Evolutionary conservation across 2,113 vertebrate species (phyloP).

Genomic region (Recurvirostra avosetta): DNA sequence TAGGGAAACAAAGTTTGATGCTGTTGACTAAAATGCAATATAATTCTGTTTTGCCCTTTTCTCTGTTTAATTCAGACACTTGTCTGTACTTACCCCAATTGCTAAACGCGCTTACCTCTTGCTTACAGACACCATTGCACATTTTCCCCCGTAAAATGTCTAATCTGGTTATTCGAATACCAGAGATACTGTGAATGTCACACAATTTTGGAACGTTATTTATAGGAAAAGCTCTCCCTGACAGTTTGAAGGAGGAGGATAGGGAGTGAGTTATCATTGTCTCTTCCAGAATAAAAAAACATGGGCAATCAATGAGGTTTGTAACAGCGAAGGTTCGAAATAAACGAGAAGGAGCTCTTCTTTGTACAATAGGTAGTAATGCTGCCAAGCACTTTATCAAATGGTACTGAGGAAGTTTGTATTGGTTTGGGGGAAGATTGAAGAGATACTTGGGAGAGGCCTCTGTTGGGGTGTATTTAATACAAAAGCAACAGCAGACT

Average conservation of each 20-base stretch:
- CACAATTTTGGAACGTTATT: neutral
- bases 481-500: neutral
- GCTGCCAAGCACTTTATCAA: neutral
- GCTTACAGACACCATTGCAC: neutral
- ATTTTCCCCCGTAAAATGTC: neutral
- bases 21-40: neutral
- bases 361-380: neutral
- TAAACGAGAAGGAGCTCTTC: neutral
- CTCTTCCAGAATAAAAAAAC: neutral
- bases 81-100: accelerated
- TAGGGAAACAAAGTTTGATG: neutral
- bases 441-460: neutral
- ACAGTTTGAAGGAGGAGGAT: neutral
- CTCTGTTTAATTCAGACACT: neutral
- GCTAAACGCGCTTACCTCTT: neutral
- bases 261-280: neutral
- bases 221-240: neutral
- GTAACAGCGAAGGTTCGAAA: neutral
- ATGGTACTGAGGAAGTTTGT: neutral
- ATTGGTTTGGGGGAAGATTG: neutral
- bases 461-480: neutral
- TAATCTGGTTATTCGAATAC: neutral
- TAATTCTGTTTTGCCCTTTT: neutral
- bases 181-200: neutral
- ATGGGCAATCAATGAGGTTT: neutral